Conservation (phyloP, 2,888 invertebrate genomes). For the Cyaniris semiargus region DNA sequence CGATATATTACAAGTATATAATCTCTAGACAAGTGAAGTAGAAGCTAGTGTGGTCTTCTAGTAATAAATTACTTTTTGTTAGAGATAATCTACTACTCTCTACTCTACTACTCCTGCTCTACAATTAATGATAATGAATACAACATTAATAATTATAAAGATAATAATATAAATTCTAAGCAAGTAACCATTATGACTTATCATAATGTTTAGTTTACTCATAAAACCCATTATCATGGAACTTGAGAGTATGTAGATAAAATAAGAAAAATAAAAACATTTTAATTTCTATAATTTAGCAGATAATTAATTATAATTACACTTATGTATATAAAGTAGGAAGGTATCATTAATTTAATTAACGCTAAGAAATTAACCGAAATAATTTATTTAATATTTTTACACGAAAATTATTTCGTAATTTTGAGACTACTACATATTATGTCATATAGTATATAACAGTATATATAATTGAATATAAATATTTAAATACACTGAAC, state of each 20-base stretch:
- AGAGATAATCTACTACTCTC: background rate
- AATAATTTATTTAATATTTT: background rate
- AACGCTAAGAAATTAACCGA: background rate
- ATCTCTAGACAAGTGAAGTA: too few species aligned
- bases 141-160: background rate
- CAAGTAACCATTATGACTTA: background rate
- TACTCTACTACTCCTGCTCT: too few species aligned
- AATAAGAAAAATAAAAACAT: background rate
- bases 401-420: background rate
- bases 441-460: background rate
- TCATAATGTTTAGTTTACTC: background rate
- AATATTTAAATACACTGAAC: background rate
- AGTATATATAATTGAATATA: background rate
- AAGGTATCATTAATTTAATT: background rate
- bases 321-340: conserved; percentile 5
- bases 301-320: conserved; percentile 18
- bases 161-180: background rate
- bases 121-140: background rate
- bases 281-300: conserved; percentile 4
- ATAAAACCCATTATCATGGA: conserved; percentile 21
- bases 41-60: background rate
- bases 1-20: too few species aligned
- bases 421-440: background rate
- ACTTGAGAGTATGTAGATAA: conserved; percentile 3
- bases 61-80: background rate